Evolutionary conservation across 2,113 vertebrate species (phyloP).

Genomic region (Regulus satrapa): DNA sequence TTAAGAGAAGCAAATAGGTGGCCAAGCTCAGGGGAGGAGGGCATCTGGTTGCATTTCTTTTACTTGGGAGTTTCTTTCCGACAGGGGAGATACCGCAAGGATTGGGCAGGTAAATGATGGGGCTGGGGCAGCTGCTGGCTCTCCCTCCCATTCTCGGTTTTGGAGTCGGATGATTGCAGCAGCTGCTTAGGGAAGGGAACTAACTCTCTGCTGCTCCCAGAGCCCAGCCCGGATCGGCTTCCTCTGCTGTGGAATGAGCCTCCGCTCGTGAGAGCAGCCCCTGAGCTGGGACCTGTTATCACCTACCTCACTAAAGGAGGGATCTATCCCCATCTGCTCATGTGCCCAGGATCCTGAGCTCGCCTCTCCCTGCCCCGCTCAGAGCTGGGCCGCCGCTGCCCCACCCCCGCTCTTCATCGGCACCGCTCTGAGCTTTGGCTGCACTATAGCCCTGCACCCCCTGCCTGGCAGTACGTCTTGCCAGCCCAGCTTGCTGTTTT

Average conservation of each 20-base stretch:
- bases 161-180: rapidly evolving
- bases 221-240: background rate
- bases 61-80: background rate
- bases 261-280: background rate
- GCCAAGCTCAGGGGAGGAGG: background rate
- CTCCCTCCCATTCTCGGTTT: background rate
- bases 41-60: too few relatives aligned
- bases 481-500: background rate
- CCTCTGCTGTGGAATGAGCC: background rate
- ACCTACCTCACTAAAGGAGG: background rate
- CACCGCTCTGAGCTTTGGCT: background rate
- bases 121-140: background rate
- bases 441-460: too few relatives aligned
- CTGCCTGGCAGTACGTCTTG: background rate
- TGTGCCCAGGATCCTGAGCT: background rate
- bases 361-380: background rate
- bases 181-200: background rate
- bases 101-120: background rate
- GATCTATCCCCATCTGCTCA: rapidly evolving
- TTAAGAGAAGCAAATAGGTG: background rate
- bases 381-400: rapidly evolving
- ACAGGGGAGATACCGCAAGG: rapidly evolving
- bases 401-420: rapidly evolving
- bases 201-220: background rate
- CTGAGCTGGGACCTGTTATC: background rate